Percentiles rank a stretch among this genome's conserved stretches.
These are phyloP conservation scores for Solen grandis DNA, from an alignment of 1,140 invertebrate genomes.

Conservation along the genomic window DNA sequence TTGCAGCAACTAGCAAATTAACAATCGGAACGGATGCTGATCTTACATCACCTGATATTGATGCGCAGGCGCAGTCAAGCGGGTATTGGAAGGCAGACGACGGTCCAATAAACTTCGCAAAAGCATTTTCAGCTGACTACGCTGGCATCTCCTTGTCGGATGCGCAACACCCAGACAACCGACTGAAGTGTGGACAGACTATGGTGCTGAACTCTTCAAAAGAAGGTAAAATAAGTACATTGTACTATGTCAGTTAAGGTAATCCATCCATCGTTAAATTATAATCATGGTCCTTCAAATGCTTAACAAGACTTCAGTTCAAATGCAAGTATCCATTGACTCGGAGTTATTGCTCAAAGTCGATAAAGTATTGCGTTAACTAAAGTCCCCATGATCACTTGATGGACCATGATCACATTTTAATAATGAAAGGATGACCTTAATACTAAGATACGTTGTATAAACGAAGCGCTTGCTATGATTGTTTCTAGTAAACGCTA, in stretches of 20 bases:
- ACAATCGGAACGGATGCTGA: conserved; percentile 88
- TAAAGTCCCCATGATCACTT: no score
- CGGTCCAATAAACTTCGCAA: conserved; percentile 79
- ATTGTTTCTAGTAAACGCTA: no score
- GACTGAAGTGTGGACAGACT: conserved; percentile 36
- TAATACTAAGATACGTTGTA: no score
- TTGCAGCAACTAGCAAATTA: conserved; percentile 88
- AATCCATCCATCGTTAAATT: no score
- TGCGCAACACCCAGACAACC: conserved; percentile 47
- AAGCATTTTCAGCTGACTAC: conserved; percentile 65
- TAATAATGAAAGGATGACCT: no score
- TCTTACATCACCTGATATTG: conserved; percentile 84
- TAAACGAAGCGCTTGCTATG: no score
- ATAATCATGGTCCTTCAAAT: no score
- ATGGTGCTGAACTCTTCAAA: not conserved
- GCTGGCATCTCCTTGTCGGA: conserved; percentile 57
- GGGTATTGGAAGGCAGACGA: conserved; percentile 85
- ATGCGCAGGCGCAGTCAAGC: conserved; percentile 84
- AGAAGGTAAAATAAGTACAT: not conserved
- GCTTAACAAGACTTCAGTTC: no score
- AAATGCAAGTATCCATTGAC: no score
- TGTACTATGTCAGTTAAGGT: not conserved
- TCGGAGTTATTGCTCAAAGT: not conserved
- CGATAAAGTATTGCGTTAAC: no score
- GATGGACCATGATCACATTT: no score